Conservation (phyloP, 2,888 invertebrate species). For the Trypoxylon attenuatum region DNA sequence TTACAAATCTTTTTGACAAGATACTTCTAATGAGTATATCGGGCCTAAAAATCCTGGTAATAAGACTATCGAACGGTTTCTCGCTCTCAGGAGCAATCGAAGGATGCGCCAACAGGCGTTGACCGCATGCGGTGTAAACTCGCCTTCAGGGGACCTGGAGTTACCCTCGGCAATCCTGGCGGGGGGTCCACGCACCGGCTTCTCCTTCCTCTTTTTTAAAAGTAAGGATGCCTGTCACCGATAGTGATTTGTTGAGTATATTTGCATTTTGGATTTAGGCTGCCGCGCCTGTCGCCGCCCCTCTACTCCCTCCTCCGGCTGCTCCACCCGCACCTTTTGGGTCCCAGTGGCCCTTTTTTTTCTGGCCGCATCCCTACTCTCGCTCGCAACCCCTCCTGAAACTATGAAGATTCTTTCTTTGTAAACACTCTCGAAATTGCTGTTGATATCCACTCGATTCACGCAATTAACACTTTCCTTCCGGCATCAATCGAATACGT, state of each 20-base stretch:
- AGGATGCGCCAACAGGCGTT: slow-evolving; percentile 60
- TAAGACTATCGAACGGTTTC: neutral
- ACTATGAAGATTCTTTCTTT: no score
- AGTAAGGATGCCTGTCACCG: slow-evolving; percentile 72
- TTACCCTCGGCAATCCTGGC: slow-evolving; percentile 70
- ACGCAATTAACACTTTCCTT: no score
- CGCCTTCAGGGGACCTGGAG: slow-evolving; percentile 60
- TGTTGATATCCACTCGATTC: no score
- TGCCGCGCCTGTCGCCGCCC: slow-evolving; percentile 63
- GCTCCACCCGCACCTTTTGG: neutral
- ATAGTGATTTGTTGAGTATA: slow-evolving; percentile 73
- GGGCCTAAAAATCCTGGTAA: neutral
- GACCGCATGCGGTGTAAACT: slow-evolving; percentile 65
- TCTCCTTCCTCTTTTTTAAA: slow-evolving; percentile 68
- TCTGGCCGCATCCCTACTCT: neutral
- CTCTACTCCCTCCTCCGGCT: slow-evolving; percentile 9
- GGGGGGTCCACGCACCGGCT: slow-evolving; percentile 70
- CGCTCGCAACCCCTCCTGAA: slow-evolving; percentile 5
- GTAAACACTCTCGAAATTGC: no score
- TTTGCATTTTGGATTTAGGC: slow-evolving; percentile 74
- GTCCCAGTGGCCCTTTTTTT: slow-evolving; percentile 20
- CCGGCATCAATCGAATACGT: no score
- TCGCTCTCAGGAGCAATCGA: slow-evolving; percentile 44
- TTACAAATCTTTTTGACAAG: no score
- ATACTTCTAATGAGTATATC: neutral